Conservation (phyloP, 2,113 vertebrate species). For the Motacilla alba region DNA sequence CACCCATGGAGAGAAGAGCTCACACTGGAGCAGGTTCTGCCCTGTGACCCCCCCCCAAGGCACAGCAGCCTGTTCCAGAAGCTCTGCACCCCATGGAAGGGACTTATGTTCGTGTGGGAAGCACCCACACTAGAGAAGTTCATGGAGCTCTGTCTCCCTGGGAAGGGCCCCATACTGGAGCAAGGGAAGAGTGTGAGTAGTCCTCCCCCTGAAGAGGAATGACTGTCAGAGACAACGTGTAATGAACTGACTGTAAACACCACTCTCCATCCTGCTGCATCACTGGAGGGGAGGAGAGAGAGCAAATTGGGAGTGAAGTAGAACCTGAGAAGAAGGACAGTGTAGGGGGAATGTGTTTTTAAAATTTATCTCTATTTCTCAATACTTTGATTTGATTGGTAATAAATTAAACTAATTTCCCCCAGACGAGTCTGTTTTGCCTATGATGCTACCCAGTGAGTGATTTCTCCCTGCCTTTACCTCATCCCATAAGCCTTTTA, state of each 20-base stretch:
- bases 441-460: accelerated
- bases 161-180: not conserved
- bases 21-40: not conserved
- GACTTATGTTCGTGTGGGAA: not conserved
- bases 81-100: not conserved
- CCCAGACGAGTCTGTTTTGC: accelerated
- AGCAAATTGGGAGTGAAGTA: not conserved
- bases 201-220: not conserved
- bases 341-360: not conserved
- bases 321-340: not conserved
- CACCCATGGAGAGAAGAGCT: not conserved
- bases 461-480: not conserved
- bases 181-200: not conserved
- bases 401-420: not conserved
- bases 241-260: not conserved
- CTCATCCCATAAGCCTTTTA: accelerated
- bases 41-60: not conserved
- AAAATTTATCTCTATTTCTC: not conserved
- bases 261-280: accelerated
- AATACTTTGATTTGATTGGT: not conserved
- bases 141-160: not conserved
- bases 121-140: not conserved
- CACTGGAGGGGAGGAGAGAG: accelerated
- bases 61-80: not conserved
- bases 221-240: accelerated